Evolutionary conservation across 2,797 vertebrate genomes (phyloP).

Genomic region (Leontopithecus rosalia): DNA sequence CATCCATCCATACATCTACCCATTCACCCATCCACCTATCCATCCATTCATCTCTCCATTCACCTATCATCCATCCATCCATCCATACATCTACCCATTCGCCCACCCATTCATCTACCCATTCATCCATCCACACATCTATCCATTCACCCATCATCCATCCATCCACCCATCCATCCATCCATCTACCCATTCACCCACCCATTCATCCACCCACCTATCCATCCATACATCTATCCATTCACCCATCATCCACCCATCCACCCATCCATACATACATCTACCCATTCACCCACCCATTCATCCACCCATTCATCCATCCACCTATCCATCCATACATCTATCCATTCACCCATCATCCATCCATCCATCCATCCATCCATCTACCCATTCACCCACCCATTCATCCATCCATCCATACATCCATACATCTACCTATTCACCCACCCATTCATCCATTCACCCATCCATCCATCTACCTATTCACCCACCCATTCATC

Average conservation of each 20-base stretch:
- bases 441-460: fast-evolving
- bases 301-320: fast-evolving
- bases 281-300: fast-evolving
- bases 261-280: fast-evolving
- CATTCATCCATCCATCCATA: fast-evolving
- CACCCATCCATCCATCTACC: fast-evolving
- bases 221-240: too few relatives aligned
- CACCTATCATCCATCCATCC: fast-evolving
- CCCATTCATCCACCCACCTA: fast-evolving
- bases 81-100: too few relatives aligned
- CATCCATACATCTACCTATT: fast-evolving
- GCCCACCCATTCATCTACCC: fast-evolving
- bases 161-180: too few relatives aligned
- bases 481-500: fast-evolving
- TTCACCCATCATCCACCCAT: fast-evolving
- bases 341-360: fast-evolving
- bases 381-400: fast-evolving
- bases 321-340: fast-evolving
- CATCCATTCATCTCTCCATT: fast-evolving
- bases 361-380: fast-evolving
- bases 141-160: too few relatives aligned
- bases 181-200: fast-evolving
- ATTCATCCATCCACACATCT: fast-evolving
- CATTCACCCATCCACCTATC: fast-evolving
- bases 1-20: fast-evolving